Evolutionary conservation across 2,113 vertebrate genomes (phyloP).

Genomic region (Formicarius rufipectus): DNA sequence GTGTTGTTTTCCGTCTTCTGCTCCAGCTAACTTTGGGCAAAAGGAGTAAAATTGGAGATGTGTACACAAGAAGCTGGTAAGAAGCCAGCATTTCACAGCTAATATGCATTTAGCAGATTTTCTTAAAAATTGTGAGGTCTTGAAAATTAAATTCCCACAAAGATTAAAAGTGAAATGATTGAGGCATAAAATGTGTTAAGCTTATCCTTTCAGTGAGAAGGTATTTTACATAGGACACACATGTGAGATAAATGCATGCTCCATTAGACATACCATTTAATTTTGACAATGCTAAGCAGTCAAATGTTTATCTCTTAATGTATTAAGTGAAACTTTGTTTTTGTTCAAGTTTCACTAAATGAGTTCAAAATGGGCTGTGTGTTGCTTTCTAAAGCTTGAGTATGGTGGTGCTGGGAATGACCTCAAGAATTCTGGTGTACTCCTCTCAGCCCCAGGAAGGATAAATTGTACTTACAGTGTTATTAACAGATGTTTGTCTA

Average conservation of each 20-base stretch:
- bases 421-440: neutral
- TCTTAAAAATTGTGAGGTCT: neutral
- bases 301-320: neutral
- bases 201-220: neutral
- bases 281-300: neutral
- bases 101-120: neutral
- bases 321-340: neutral
- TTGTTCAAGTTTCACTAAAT: neutral
- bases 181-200: neutral
- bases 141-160: neutral
- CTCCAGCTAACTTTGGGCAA: neutral
- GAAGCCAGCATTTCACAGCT: neutral
- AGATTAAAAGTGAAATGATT: neutral
- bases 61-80: neutral
- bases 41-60: neutral
- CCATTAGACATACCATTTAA: neutral
- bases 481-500: conserved; percentile 31
- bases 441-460: neutral
- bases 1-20: neutral
- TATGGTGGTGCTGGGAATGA: neutral
- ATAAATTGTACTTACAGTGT: neutral
- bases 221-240: neutral
- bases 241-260: neutral
- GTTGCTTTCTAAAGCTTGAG: neutral
- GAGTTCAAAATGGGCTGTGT: neutral